Evolutionary conservation across 30 jellyfish, hydroid and myxozoan species (phyloP).

Genomic region (Hydractinia echinata): DNA sequence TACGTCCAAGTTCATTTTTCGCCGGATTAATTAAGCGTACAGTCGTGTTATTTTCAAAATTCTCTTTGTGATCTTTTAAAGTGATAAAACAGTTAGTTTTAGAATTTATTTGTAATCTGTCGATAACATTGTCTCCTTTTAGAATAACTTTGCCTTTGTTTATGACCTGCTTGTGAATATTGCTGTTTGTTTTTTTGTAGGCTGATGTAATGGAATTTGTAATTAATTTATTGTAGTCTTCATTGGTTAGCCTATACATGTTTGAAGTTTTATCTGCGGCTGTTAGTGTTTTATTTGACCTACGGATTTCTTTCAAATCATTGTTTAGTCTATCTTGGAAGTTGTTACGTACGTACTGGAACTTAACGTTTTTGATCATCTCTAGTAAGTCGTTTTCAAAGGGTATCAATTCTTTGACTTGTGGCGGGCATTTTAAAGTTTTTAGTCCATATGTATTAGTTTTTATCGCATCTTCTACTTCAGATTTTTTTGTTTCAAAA

Average conservation of each 20-base stretch:
- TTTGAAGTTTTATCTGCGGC: slow-evolving; percentile 53
- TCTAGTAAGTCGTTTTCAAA: not conserved
- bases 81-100: slow-evolving; percentile 40
- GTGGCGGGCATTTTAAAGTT: not conserved
- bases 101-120: slow-evolving; percentile 33
- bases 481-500: too few relatives aligned
- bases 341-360: slow-evolving; percentile 10
- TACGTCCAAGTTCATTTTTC: not conserved
- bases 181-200: slow-evolving; percentile 17
- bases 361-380: slow-evolving; percentile 4
- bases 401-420: slow-evolving; percentile 12
- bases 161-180: not conserved
- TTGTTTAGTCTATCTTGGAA: slow-evolving; percentile 29
- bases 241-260: slow-evolving; percentile 4
- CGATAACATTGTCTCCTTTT: not conserved
- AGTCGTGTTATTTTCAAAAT: slow-evolving; percentile 25
- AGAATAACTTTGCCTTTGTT: slow-evolving; percentile 22
- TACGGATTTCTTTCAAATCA: slow-evolving; percentile 29
- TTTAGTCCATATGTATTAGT: not conserved
- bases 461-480: too few relatives aligned
- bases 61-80: slow-evolving; percentile 45
- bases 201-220: slow-evolving; percentile 27
- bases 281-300: slow-evolving; percentile 14
- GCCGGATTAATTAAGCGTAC: slow-evolving; percentile 5
- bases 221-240: slow-evolving; percentile 29